Evolutionary conservation across 2,113 vertebrate species (phyloP).

Genomic region (Zapus hudsonius): DNA sequence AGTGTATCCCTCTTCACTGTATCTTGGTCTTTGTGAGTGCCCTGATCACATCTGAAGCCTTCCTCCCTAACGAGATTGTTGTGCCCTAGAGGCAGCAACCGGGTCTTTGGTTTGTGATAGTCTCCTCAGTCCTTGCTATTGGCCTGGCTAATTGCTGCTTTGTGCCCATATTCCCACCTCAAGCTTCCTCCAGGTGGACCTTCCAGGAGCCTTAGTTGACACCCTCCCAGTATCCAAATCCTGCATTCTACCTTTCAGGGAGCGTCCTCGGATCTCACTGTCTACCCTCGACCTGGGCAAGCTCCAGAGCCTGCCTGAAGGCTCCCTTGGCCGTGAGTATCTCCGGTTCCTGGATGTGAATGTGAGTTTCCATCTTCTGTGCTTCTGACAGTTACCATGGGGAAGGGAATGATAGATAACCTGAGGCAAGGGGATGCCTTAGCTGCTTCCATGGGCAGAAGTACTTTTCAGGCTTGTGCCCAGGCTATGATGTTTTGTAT

Average conservation of each 20-base stretch:
- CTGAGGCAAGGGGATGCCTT: not conserved
- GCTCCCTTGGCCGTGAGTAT: conserved; percentile 93
- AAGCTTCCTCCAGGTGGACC: not conserved
- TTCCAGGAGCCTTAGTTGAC: not conserved
- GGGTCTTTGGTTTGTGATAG: not conserved
- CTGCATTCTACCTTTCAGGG: conserved; percentile 83
- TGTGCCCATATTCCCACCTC: not conserved
- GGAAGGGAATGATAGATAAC: not conserved
- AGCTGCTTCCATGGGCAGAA: not conserved
- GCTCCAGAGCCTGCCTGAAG: conserved; percentile 89
- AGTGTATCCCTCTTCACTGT: not conserved
- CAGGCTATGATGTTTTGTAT: not conserved
- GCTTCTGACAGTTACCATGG: not conserved
- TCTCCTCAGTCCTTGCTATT: not conserved
- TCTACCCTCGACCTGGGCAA: conserved; percentile 90
- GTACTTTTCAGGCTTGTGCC: not conserved
- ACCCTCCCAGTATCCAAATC: not conserved
- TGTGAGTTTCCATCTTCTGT: conserved; percentile 83
- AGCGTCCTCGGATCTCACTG: conserved; percentile 92
- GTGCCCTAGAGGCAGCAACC: not conserved
- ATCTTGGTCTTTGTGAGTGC: not conserved
- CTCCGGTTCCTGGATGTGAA: conserved; percentile 93
- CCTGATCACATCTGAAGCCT: not conserved
- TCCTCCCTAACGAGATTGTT: not conserved
- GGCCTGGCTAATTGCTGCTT: not conserved